These are phyloP conservation scores for Rhabdomys pumilio DNA, from an alignment of 2,797 vertebrate species.

Conservation along the genomic window DNA sequence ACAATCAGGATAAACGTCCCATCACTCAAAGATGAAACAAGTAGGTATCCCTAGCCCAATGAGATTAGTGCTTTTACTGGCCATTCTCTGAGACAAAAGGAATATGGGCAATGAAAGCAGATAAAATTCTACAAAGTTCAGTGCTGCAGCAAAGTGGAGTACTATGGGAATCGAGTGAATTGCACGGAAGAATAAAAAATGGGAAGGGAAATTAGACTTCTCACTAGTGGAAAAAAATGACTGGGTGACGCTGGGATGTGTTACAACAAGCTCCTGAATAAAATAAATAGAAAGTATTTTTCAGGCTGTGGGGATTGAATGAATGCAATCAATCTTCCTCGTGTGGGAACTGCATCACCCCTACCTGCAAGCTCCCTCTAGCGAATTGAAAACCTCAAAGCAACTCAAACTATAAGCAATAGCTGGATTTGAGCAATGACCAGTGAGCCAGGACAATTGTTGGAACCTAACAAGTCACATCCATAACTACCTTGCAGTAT, in stretches of 20 bases:
- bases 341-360: slow-evolving; percentile 73
- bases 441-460: slow-evolving; percentile 7
- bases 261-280: slow-evolving; percentile 89
- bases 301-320: slow-evolving; percentile 89
- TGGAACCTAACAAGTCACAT: not conserved
- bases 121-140: slow-evolving; percentile 65
- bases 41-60: not conserved
- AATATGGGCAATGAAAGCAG: slow-evolving; percentile 69
- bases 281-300: slow-evolving; percentile 90
- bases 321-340: slow-evolving; percentile 89
- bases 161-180: slow-evolving; percentile 82
- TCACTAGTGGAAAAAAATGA: slow-evolving; percentile 86
- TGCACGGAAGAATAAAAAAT: slow-evolving; percentile 84
- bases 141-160: slow-evolving; percentile 68
- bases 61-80: slow-evolving; percentile 66
- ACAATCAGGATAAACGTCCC: slow-evolving; percentile 65
- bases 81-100: slow-evolving; percentile 68
- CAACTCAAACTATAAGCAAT: slow-evolving; percentile 73
- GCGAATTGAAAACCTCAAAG: slow-evolving; percentile 86
- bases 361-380: slow-evolving; percentile 88
- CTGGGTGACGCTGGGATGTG: slow-evolving; percentile 87
- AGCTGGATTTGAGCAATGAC: slow-evolving; percentile 60
- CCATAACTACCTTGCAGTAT: not conserved
- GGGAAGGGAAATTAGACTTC: slow-evolving; percentile 87
- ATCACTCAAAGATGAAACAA: slow-evolving; percentile 73